phyloP scores from a whole-genome alignment of 64 coral and sea anemone genomes.

The Catalaphyllia jardinei region DNA sequence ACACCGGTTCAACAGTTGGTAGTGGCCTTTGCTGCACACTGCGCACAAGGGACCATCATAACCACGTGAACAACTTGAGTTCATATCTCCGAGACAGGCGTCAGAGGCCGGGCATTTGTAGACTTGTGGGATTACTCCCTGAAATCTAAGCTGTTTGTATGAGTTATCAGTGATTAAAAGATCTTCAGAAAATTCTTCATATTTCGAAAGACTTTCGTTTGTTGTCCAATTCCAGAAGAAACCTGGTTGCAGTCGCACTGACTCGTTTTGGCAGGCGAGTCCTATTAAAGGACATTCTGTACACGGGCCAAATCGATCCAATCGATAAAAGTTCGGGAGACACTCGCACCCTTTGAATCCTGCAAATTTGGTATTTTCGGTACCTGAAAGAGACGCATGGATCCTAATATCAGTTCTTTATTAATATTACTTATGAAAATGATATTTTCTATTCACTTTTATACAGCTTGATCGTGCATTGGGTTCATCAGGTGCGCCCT shows the following conservation, averaged over 20 bases:
- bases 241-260: slow-evolving; percentile 4
- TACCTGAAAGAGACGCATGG: neutral
- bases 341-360: slow-evolving; percentile 51
- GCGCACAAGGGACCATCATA: slow-evolving; percentile 62
- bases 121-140: slow-evolving; percentile 3
- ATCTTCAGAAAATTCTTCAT: slow-evolving; percentile 40
- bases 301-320: slow-evolving; percentile 52
- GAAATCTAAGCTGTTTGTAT: slow-evolving; percentile 23
- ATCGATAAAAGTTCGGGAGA: slow-evolving; percentile 33
- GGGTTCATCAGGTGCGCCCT: no score
- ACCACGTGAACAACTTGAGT: slow-evolving; percentile 38
- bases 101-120: slow-evolving; percentile 32
- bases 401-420: no score
- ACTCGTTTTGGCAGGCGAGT: slow-evolving; percentile 15
- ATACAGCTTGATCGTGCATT: no score
- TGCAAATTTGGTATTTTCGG: neutral
- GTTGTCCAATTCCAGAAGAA: slow-evolving; percentile 46
- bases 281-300: neutral
- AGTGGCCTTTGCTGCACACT: slow-evolving; percentile 48
- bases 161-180: slow-evolving; percentile 12
- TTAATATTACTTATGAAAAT: no score
- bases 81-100: slow-evolving; percentile 49
- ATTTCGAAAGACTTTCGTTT: neutral
- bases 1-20: slow-evolving; percentile 31
- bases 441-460: no score